Evolutionary conservation across 2,113 vertebrate genomes (phyloP).

Genomic region (Fulmarus glacialis): DNA sequence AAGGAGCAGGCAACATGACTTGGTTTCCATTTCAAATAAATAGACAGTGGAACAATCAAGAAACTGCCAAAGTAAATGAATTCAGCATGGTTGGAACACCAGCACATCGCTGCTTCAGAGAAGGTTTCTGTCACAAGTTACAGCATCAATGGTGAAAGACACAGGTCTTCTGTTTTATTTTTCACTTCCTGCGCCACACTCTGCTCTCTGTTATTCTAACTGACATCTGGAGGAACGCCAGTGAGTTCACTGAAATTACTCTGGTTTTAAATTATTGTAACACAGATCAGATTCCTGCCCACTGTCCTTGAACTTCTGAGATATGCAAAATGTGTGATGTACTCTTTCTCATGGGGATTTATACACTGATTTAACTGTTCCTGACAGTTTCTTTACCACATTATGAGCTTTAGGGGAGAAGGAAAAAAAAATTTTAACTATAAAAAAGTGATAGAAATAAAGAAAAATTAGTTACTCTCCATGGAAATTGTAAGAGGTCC

Average conservation of each 20-base stretch:
- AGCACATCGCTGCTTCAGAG: constrained; percentile 56
- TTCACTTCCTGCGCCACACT: constrained; percentile 60
- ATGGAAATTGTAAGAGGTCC: constrained; percentile 46
- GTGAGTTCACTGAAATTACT: constrained; percentile 30
- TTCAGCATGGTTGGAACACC: constrained; percentile 80
- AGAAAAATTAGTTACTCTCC: constrained; percentile 8
- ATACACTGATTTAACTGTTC: constrained; percentile 53
- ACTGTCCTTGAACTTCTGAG: constrained; percentile 29
- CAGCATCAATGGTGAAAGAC: constrained; percentile 49
- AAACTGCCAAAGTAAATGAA: constrained; percentile 81
- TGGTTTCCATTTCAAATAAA: constrained; percentile 84
- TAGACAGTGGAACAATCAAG: constrained; percentile 75
- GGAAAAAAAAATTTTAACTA: neutral
- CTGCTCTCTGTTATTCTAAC: constrained; percentile 36
- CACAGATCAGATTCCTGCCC: constrained; percentile 26
- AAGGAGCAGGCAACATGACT: constrained; percentile 67
- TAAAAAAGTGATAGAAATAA: constrained; percentile 41
- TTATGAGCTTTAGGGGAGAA: constrained; percentile 15
- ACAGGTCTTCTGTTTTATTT: constrained; percentile 72
- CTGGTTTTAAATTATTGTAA: constrained; percentile 6
- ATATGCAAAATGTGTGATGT: constrained; percentile 41
- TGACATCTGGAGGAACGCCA: neutral
- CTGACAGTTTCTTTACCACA: neutral
- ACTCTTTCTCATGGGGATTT: constrained; percentile 47
- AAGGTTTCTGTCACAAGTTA: constrained; percentile 44